Percentiles rank a stretch among this genome's conserved stretches.
These are phyloP conservation scores for Bergia sp. DNA, from an alignment of 92 coral and sea anemone genomes.

Conservation along the genomic window DNA sequence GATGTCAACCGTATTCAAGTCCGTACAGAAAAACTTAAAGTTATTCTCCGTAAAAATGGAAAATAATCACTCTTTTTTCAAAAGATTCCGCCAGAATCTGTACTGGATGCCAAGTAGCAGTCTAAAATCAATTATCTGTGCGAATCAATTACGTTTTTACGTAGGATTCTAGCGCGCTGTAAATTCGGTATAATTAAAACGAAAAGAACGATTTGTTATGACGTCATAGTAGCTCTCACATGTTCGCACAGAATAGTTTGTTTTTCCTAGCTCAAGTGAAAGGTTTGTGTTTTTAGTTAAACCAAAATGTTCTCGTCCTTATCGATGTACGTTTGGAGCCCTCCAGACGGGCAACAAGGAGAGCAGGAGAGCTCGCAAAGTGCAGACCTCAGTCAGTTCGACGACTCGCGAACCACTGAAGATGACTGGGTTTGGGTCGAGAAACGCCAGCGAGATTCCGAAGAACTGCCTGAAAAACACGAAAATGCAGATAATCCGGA, in stretches of 20 bases:
- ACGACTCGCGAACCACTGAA: conserved; percentile 74
- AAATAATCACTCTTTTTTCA: too few species aligned
- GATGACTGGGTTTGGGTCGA: conserved; percentile 96
- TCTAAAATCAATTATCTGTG: too few species aligned
- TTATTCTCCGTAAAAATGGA: too few species aligned
- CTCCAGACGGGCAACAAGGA: conserved; percentile 39
- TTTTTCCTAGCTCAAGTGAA: not conserved
- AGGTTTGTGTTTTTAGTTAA: not conserved
- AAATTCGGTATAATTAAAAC: conserved; percentile 2
- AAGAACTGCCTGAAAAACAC: conserved; percentile 21
- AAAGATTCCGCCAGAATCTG: too few species aligned
- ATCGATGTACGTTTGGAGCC: conserved; percentile 77
- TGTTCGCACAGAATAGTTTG: not conserved
- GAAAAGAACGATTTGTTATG: conserved; percentile 21
- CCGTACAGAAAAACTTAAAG: too few species aligned
- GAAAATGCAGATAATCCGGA: not conserved
- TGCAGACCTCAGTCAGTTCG: conserved; percentile 24
- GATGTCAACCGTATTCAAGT: too few species aligned
- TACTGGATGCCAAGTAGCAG: too few species aligned
- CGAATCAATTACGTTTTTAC: too few species aligned
- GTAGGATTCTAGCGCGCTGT: not conserved
- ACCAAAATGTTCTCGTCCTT: conserved; percentile 63
- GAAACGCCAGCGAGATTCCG: conserved; percentile 54
- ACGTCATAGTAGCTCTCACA: conserved; percentile 25
- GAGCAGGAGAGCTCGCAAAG: conserved; percentile 5